phyloP scores from a whole-genome alignment of 2,888 invertebrate genomes.

The Mythimna albipuncta region DNA sequence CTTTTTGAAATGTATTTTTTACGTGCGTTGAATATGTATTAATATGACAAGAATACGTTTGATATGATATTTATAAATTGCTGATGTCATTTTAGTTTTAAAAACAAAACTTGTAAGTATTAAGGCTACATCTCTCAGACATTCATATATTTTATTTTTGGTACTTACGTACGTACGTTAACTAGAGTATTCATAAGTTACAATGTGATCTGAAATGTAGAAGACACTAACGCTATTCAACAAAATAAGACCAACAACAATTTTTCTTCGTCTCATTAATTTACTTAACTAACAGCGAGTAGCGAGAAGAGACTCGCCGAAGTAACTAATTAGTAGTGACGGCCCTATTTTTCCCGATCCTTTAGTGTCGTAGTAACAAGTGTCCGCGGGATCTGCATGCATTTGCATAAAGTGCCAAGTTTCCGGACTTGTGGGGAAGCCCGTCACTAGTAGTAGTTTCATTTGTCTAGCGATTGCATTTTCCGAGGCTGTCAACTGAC shows the following conservation, averaged over 20 bases:
- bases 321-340: constrained; percentile 60
- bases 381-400: constrained; percentile 79
- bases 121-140: neutral
- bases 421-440: constrained; percentile 67
- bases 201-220: neutral
- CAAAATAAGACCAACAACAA: constrained; percentile 14
- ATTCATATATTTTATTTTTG: neutral
- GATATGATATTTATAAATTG: neutral
- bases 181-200: neutral
- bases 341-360: constrained; percentile 61
- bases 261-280: constrained; percentile 51
- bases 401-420: constrained; percentile 81
- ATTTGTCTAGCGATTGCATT: constrained; percentile 60
- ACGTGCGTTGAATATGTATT: constrained; percentile 20
- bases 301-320: constrained; percentile 25
- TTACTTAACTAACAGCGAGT: constrained; percentile 43
- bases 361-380: constrained; percentile 67
- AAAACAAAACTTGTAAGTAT: neutral
- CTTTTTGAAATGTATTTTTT: constrained; percentile 24
- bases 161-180: neutral
- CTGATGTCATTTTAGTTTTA: neutral
- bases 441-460: constrained; percentile 64
- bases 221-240: neutral
- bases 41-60: neutral
- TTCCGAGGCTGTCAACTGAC: constrained; percentile 43